Evolutionary conservation across 2,113 vertebrate species (phyloP), one percentile per base, ranked within the genome.

Genomic region (Procapra przewalskii): DNA sequence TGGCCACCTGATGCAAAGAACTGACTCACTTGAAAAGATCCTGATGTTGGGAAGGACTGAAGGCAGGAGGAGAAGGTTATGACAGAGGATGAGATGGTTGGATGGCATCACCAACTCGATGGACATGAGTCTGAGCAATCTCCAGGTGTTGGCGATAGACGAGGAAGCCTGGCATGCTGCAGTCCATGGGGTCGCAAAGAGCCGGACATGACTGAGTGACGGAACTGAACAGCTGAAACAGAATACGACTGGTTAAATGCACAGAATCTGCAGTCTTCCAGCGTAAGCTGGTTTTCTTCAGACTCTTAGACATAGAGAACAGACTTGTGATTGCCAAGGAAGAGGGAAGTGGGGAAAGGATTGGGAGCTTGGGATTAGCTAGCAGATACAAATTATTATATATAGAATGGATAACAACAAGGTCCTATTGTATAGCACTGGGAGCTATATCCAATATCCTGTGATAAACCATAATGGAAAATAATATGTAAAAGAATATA

Each of bases 261-360:
- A 88, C 25, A 55, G 50, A 31, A 60, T 23, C 92, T 91, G 52
- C 0, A 80, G 7, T 12, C 29, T 21, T 25, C 40, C 4, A 87
- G 71, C 23, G 91, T 50, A 52, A 88, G 75, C 14, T 92, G 93
- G 17, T 91, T 96, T 97, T 91, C 17, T 90, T 71, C 81, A 33
- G 45, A 52, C 29, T 81, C 29, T 3, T 6, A 33, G 29, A 81
- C 48, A 50, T 4, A 52, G 16, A 81, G 79, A 52, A 81, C 17
- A 81, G 79, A 81, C 79, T 81, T 50, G 29, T 33, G 45, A 48
- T 33, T 52, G 48, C 48, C 48, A 81, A 52, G 45, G 45, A 31
- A 29, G 45, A 27, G 16, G 29, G 29, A 43, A 48, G 29, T 50
- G 10, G 29, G 15, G 29, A 48, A 81, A 48, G 9, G 79, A 52